Conservation (phyloP, 92 coral and sea anemone species). For the Porites evermanni region DNA sequence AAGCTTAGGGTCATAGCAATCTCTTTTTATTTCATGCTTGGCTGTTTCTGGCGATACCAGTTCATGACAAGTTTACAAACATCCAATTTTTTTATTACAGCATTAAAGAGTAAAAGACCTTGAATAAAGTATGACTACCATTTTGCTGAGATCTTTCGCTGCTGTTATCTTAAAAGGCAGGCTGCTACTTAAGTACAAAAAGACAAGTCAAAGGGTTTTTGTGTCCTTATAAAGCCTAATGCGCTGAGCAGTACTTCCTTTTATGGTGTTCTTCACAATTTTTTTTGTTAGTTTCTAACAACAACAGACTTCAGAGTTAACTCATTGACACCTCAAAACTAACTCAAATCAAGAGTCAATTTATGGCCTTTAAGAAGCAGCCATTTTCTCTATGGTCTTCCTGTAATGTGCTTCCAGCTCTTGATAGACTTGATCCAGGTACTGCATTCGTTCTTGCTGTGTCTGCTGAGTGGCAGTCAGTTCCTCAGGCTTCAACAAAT, state of each 20-base stretch:
- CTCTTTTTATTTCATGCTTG: too few species aligned
- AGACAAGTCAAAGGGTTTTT: background rate
- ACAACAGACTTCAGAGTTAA: background rate
- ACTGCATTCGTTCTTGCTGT: constrained; percentile 79
- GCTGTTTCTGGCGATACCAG: too few species aligned
- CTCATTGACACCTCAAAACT: background rate
- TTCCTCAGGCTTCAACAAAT: constrained; percentile 85
- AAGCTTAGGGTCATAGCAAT: too few species aligned
- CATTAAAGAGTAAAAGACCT: too few species aligned
- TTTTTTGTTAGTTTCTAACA: background rate
- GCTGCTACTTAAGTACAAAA: too few species aligned
- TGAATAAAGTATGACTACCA: too few species aligned
- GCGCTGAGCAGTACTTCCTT: background rate
- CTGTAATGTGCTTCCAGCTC: constrained; percentile 81
- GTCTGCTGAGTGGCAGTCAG: constrained; percentile 83
- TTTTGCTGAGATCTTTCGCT: too few species aligned
- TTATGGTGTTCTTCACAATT: background rate
- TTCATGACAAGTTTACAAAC: too few species aligned
- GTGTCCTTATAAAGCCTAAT: background rate
- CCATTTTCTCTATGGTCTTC: constrained; percentile 89
- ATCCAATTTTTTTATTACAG: too few species aligned
- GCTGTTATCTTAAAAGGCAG: too few species aligned
- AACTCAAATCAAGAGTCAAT: background rate
- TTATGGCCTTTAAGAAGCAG: constrained; percentile 37
- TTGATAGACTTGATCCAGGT: constrained; percentile 85